Evolutionary conservation across 2,797 vertebrate genomes (phyloP).

Genomic region (Myiotriccus ornatus): DNA sequence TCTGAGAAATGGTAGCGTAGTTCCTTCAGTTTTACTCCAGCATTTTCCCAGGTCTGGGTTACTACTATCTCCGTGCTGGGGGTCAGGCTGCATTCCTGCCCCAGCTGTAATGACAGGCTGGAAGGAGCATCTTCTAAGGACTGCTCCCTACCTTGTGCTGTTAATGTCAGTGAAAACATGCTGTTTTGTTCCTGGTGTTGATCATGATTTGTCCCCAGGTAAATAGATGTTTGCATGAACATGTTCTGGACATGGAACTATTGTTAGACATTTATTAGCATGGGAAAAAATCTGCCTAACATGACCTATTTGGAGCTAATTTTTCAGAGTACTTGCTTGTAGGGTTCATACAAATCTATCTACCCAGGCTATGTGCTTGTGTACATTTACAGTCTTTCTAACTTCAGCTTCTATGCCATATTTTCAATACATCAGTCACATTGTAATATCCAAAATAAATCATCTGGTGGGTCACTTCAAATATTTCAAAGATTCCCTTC

Average conservation of each 20-base stretch:
- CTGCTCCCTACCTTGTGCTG: not conserved
- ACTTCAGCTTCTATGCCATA: not conserved
- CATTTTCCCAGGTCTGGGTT: not conserved
- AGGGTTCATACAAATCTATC: not conserved
- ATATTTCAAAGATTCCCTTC: conserved; percentile 6
- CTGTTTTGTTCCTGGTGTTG: not conserved
- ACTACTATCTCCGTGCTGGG: not conserved
- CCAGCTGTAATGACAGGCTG: not conserved
- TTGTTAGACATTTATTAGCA: not conserved
- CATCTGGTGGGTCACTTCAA: not conserved
- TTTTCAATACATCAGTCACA: not conserved
- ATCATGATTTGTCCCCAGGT: not conserved
- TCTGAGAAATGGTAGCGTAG: not conserved
- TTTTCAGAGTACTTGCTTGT: not conserved
- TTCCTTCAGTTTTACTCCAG: not conserved
- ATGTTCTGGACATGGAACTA: not conserved
- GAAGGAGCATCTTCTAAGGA: not conserved
- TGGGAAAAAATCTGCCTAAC: not conserved
- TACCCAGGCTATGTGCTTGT: not conserved
- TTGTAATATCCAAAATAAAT: not conserved
- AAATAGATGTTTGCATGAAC: not conserved
- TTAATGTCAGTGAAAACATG: not conserved
- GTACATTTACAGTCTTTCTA: not conserved
- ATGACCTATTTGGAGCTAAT: not conserved
- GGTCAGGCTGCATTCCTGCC: not conserved